phyloP scores from a whole-genome alignment of 2,113 vertebrate genomes.

The Gymnarchus niloticus region DNA sequence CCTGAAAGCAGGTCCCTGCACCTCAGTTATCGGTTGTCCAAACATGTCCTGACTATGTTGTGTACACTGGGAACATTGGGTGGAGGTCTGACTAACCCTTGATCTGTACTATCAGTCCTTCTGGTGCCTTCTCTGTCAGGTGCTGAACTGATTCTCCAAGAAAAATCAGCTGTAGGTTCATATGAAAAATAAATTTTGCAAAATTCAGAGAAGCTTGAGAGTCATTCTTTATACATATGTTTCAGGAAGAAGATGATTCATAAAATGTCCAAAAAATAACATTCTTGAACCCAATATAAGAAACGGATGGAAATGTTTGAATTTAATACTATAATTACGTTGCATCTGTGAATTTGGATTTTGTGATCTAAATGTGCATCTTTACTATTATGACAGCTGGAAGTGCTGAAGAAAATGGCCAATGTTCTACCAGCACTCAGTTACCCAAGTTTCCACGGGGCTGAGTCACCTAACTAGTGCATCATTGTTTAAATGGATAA shows the following conservation, averaged over 20 bases:
- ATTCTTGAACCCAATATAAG: background rate
- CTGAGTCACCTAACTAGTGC: background rate
- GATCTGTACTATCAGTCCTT: background rate
- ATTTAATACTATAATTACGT: background rate
- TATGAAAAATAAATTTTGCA: background rate
- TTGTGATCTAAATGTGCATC: background rate
- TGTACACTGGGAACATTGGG: conserved; percentile 1
- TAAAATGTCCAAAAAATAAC: background rate
- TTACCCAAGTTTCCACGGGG: background rate
- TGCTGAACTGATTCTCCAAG: background rate
- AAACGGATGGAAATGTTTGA: background rate
- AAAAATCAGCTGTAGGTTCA: background rate
- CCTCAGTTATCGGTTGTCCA: conserved; percentile 12
- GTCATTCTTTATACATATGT: background rate
- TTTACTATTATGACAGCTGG: too few species aligned
- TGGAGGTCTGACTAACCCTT: background rate
- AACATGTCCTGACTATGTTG: background rate
- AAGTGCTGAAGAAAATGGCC: background rate
- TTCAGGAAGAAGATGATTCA: background rate
- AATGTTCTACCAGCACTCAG: background rate
- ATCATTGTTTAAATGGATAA: background rate
- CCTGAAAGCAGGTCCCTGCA: background rate
- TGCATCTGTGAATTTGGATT: background rate
- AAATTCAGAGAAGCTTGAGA: background rate
- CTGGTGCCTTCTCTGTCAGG: background rate